phyloP scores from a whole-genome alignment of 92 coral and sea anemone genomes.

The Micromussa lordhowensis region DNA sequence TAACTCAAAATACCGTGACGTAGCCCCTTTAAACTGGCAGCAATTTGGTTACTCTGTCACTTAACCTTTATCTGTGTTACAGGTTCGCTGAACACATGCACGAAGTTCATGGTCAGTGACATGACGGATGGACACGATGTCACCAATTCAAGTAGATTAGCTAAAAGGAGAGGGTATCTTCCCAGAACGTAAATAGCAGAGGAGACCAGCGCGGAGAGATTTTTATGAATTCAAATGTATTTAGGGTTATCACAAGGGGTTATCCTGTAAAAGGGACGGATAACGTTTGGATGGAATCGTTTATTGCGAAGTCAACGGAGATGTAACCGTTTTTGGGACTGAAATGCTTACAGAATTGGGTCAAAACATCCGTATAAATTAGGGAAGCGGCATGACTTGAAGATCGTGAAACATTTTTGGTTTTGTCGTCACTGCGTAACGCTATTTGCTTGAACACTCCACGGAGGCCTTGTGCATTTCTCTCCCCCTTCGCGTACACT shows the following conservation, averaged over 20 bases:
- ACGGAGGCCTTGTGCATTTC: not conserved
- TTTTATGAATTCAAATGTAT: not conserved
- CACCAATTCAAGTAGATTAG: not conserved
- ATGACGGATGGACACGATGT: not conserved
- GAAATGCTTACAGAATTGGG: not conserved
- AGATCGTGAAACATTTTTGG: not conserved
- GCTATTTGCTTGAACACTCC: not conserved
- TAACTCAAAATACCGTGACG: no score
- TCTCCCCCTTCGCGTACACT: not conserved
- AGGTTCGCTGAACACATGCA: slow-evolving; percentile 96
- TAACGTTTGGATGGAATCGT: not conserved
- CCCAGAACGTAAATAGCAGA: not conserved
- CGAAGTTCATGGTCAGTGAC: slow-evolving; percentile 69
- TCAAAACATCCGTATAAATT: not conserved
- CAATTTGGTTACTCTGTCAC: not conserved
- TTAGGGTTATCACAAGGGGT: not conserved
- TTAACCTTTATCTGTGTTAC: slow-evolving; percentile 8
- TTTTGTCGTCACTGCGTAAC: not conserved
- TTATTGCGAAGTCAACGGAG: not conserved
- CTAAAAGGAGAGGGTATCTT: not conserved
- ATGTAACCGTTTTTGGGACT: not conserved
- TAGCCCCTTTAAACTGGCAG: no score
- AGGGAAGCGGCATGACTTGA: not conserved
- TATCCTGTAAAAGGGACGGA: not conserved
- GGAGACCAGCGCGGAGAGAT: not conserved